Conservation (phyloP, 2,113 vertebrate species). For the Ictidomys tridecemlineatus region DNA sequence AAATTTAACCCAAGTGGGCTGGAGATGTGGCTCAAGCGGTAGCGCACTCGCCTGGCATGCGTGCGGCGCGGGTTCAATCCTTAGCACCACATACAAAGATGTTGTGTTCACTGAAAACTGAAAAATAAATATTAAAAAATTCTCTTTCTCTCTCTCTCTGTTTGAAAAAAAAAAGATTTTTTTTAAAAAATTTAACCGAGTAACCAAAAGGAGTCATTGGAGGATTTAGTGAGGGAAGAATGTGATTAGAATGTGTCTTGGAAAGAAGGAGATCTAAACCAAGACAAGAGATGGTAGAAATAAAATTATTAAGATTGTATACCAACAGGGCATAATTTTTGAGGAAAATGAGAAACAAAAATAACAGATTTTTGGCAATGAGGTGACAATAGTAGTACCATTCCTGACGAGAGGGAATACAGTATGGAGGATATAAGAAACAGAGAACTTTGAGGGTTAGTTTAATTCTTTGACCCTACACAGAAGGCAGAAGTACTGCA, state of each 20-base stretch:
- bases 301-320: not conserved
- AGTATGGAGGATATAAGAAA: not conserved
- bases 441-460: not conserved
- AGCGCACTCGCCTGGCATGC: too few relatives aligned
- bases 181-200: not conserved
- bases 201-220: conserved; percentile 18
- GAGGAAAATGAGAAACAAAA: not conserved
- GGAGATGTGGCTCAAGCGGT: too few relatives aligned
- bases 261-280: conserved; percentile 29
- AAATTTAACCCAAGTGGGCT: not conserved
- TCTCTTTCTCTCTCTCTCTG: too few relatives aligned
- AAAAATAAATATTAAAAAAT: too few relatives aligned
- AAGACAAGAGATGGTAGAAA: conserved; percentile 27
- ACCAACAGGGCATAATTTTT: not conserved
- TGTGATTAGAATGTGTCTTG: not conserved
- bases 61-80: too few relatives aligned
- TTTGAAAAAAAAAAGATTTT: too few relatives aligned
- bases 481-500: not conserved
- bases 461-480: not conserved
- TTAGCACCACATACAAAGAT: too few relatives aligned
- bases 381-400: not conserved
- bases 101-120: too few relatives aligned
- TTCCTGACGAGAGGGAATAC: not conserved
- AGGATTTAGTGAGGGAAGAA: not conserved
- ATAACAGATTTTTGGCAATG: not conserved